Base-by-base conservation (phyloP, 2,888 invertebrate genomes). In the Altica lythri region DNA sequence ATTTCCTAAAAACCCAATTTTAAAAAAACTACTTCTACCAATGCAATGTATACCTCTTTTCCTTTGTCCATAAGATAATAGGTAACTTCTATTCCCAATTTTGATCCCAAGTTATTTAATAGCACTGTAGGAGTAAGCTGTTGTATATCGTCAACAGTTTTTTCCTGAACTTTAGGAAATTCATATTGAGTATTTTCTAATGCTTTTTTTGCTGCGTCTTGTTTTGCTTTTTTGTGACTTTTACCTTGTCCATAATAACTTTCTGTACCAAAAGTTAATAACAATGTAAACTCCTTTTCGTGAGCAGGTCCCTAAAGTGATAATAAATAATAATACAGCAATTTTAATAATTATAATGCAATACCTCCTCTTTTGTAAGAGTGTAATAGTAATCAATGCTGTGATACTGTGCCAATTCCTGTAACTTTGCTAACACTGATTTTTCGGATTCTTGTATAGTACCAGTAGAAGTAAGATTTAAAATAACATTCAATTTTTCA, bases 21-120 rank as follows among this genome's bases (percentile, higher is more conserved):
- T 32, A 0, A 9, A 16, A 46, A 17, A 8, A 14, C 2, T 13
- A 49, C 5, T 17, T 27, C 13, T 5, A 50, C 16, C 3, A 22
- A 10, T 6, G 4, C 17, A 16, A 25, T 9, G 10, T 12, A 40
- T 45, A 62, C 61, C 52, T 63, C 47, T 35, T 61, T 53, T 27
- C 59, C 54, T 34, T 62, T 57, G 29, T 58, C 60, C 8, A 64
- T 25, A 37, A 64, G 43, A 45, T 38, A 58, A 59, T 74, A 75
- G 13, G 60, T 63, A 40, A 74, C 68, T 30, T 57, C 56, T 32
- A 73, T 55, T 1, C 72, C 74, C 14, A 73, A 59, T 63, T 73
- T 72, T 12, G 61, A 49, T 5, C 69, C 69, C 22, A 75, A 40
- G 58, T 72, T 74, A 57, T 75, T 75, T 19, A 75, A 59, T 27